phyloP scores from a whole-genome alignment of 2,888 invertebrate genomes.

The Drepanosiphum platanoidis region DNA sequence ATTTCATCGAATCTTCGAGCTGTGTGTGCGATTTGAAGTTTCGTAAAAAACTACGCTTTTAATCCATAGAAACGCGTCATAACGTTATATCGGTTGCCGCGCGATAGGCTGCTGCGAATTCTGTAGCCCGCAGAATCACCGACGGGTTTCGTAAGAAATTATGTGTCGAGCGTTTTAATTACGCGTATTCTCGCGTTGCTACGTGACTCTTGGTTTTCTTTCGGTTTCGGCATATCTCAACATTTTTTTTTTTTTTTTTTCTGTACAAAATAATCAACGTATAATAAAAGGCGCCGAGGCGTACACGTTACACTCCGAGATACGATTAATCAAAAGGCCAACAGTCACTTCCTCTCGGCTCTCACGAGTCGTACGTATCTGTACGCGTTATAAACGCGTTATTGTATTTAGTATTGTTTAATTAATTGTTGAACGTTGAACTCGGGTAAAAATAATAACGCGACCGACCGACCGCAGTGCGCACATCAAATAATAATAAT shows the following conservation, averaged over 20 bases:
- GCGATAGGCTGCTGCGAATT: background rate
- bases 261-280: no score
- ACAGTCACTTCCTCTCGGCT: background rate
- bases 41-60: background rate
- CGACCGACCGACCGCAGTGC: no score
- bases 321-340: background rate
- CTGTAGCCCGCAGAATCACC: background rate
- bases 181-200: background rate
- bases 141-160: background rate
- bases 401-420: background rate
- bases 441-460: background rate
- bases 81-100: no score
- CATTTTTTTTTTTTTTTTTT: no score
- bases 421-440: conserved; percentile 16
- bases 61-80: background rate
- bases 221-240: no score
- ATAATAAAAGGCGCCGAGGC: background rate
- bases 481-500: background rate
- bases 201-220: background rate
- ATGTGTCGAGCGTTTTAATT: background rate
- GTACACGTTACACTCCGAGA: background rate
- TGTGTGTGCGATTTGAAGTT: background rate
- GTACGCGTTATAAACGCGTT: background rate
- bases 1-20: background rate
- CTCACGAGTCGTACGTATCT: background rate